A percentile compares a stretch with the other conserved stretches of the same genome.
Evolutionary conservation across 2,797 vertebrate genomes (phyloP).

Genomic region (Coreius guichenoti): DNA sequence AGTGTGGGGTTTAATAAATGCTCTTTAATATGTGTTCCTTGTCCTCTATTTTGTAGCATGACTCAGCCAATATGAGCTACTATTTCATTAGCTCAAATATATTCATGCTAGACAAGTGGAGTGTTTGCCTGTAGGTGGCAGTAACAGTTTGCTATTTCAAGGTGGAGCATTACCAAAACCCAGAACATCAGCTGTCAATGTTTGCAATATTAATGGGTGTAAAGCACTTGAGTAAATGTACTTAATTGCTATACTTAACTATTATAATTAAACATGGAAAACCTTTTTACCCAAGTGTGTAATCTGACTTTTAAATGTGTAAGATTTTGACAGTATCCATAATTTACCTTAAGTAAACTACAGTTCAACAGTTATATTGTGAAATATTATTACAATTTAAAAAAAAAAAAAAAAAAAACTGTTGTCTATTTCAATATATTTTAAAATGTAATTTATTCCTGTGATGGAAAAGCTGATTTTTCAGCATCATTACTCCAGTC

Average conservation of each 20-base stretch:
- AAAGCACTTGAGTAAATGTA: background rate
- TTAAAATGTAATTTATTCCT: background rate
- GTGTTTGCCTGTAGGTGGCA: slow-evolving; percentile 15
- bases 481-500: background rate
- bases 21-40: background rate
- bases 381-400: background rate
- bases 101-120: background rate
- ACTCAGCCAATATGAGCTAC: slow-evolving; percentile 22
- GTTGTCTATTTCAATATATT: background rate
- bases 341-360: background rate
- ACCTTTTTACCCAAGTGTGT: background rate
- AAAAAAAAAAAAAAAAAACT: background rate
- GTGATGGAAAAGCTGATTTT: background rate
- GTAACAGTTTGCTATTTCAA: slow-evolving; percentile 8
- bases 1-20: background rate
- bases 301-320: background rate
- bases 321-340: background rate
- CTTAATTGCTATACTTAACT: background rate
- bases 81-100: slow-evolving; percentile 5
- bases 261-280: background rate
- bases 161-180: background rate
- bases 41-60: slow-evolving; percentile 13
- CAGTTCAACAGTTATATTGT: background rate
- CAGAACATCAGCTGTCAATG: background rate
- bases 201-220: background rate